These are phyloP conservation scores for Latheticus oryzae DNA, from an alignment of 2,888 invertebrate genomes.

Conservation along the genomic window DNA sequence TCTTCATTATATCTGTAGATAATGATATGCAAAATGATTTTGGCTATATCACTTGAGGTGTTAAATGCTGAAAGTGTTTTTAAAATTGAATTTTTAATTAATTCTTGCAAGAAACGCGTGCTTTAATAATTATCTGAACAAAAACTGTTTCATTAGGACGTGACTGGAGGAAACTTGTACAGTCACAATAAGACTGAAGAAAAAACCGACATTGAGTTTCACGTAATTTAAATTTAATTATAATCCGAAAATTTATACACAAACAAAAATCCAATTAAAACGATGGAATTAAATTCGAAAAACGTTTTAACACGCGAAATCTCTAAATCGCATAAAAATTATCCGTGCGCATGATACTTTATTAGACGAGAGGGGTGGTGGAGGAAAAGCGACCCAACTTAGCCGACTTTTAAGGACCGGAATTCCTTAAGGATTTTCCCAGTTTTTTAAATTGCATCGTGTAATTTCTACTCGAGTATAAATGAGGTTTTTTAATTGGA, in stretches of 20 bases:
- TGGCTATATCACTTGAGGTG: slow-evolving; percentile 3
- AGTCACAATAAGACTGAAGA: slow-evolving; percentile 12
- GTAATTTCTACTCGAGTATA: slow-evolving; percentile 65
- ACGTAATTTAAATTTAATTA: slow-evolving; percentile 59
- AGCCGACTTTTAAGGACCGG: slow-evolving; percentile 54
- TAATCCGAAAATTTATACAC: slow-evolving; percentile 61
- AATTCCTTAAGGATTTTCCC: slow-evolving; percentile 54
- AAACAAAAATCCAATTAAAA: slow-evolving; percentile 66
- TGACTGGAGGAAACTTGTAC: slow-evolving; percentile 38
- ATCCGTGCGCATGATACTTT: slow-evolving; percentile 66
- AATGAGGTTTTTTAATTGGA: slow-evolving; percentile 67
- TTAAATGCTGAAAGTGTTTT: slow-evolving; percentile 8
- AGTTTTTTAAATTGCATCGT: slow-evolving; percentile 64
- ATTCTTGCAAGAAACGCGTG: slow-evolving; percentile 20
- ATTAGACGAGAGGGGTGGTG: slow-evolving; percentile 58
- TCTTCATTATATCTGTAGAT: slow-evolving; percentile 26
- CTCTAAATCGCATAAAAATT: slow-evolving; percentile 66
- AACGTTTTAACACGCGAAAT: slow-evolving; percentile 66
- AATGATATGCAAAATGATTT: slow-evolving; percentile 12
- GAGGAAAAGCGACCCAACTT: slow-evolving; percentile 55
- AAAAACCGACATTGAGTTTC: slow-evolving; percentile 49
- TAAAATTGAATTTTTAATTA: slow-evolving; percentile 34
- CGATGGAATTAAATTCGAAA: slow-evolving; percentile 63
- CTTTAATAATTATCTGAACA: slow-evolving; percentile 33
- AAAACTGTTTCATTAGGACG: slow-evolving; percentile 40